Base-by-base conservation (phyloP, 2,888 invertebrate species). In the Invenusta paracnida region DNA sequence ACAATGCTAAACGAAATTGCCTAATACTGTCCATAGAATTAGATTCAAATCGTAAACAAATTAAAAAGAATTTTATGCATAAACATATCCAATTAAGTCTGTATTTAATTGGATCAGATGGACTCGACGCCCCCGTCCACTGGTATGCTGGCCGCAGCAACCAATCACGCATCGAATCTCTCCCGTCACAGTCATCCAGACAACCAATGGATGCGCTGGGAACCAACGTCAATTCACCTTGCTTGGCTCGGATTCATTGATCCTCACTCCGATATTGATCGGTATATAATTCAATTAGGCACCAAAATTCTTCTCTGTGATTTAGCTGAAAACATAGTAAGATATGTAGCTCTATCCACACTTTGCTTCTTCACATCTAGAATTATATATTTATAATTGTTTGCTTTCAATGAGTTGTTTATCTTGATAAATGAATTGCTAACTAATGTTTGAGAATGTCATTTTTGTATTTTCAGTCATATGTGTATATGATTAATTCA, bases 211-310 rank as follows among this genome's bases (percentile, higher is more conserved):
- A 86, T 84, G 66, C 31, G 27, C 25, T 86, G 82, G 66, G 13
- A 28, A n/a, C 5, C 84, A 5, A 86, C 5, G 2, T 30, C 29
- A 5, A n/a, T 85, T 17, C 83, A 82, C 29, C 67, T 86, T 13
- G 83, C 86, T 31, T 86, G 83, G 84, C 84, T 86, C 2, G 86
- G 86, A 85, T 86, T 86, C 30, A 1, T 66, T 28, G 86, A 86
- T 31, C 66, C 86, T n/a, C 84, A 86, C 67, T 66, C 84, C 29
- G 84, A 84, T 67, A 82, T 82, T 29, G 13, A 82, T 29, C 29
- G 82, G 13, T 82, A 82, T 82, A 28, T 5, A 17, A 23, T 82
- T 29, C 30, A 29, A 29, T 23, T 82, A 5, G 82, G 82, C 13
- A 13, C 29, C 2, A 27, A 13, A 13, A 29, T 13, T 30, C 17